A percentile compares a stretch with the other conserved stretches of the same genome.
Conservation (phyloP, 2,888 invertebrate genomes). For the Erynnis tages region DNA sequence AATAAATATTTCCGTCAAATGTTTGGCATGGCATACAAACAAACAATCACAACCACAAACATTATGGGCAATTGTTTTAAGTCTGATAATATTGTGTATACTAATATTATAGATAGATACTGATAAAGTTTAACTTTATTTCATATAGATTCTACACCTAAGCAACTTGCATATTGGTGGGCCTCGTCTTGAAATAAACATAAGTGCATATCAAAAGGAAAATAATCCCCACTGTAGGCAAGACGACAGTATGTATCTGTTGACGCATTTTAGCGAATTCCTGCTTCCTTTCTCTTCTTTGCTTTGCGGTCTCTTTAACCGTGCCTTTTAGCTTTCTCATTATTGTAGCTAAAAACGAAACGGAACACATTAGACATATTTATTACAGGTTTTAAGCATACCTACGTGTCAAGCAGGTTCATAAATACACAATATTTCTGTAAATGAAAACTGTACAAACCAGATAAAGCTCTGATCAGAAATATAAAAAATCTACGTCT, state of each 20-base stretch:
- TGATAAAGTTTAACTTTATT: no score
- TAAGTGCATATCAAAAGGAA: slow-evolving; percentile 87
- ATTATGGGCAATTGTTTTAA: no score
- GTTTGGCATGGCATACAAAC: background rate
- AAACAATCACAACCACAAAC: slow-evolving; percentile 2
- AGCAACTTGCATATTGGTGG: slow-evolving; percentile 70
- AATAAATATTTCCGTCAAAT: background rate
- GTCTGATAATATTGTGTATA: no score
- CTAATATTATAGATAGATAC: no score
- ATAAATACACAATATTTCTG: background rate
- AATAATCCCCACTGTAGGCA: slow-evolving; percentile 87
- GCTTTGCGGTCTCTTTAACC: slow-evolving; percentile 90
- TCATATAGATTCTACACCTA: no score
- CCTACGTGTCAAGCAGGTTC: background rate
- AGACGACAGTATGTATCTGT: slow-evolving; percentile 88
- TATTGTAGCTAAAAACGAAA: slow-evolving; percentile 47
- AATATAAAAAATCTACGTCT: no score
- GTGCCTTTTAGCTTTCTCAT: slow-evolving; percentile 92
- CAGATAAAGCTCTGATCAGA: no score
- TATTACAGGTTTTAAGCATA: no score
- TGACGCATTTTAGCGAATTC: slow-evolving; percentile 90
- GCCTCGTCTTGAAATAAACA: slow-evolving; percentile 90
- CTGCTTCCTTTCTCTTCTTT: slow-evolving; percentile 91
- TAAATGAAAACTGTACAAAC: no score
- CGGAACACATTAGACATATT: no score